phyloP scores from a whole-genome alignment of 2,797 vertebrate genomes.

The Chrosomus eos region DNA sequence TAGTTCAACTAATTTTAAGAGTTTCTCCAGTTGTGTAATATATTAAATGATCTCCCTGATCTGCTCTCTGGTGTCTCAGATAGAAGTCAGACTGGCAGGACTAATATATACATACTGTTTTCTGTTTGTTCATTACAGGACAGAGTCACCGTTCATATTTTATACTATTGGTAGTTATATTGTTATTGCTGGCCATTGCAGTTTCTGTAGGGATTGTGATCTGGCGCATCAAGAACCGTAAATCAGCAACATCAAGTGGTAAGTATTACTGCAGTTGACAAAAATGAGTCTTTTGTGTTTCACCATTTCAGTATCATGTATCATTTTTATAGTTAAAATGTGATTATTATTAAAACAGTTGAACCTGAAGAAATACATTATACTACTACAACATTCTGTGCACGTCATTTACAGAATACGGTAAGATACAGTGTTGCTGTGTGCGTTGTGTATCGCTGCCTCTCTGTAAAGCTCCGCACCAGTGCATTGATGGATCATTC shows the following conservation, averaged over 20 bases:
- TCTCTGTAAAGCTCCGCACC: background rate
- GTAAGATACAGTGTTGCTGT: background rate
- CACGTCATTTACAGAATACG: background rate
- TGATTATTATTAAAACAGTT: slow-evolving; percentile 20
- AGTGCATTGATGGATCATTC: background rate
- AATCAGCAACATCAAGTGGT: background rate
- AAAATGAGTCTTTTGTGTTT: background rate
- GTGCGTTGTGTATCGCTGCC: background rate
- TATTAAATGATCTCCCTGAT: background rate
- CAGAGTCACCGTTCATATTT: fast-evolving
- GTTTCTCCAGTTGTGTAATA: background rate
- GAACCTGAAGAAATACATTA: background rate
- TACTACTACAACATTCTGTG: slow-evolving; percentile 1
- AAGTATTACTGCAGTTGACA: background rate
- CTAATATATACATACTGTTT: background rate
- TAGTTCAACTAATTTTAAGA: background rate
- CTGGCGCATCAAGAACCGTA: fast-evolving
- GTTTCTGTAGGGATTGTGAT: background rate
- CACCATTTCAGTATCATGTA: background rate
- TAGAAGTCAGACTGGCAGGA: background rate
- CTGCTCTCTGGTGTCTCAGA: background rate
- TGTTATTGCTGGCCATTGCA: background rate
- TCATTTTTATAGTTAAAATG: background rate
- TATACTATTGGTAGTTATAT: background rate
- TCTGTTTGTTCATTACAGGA: background rate